Evolutionary conservation across 2,113 vertebrate genomes (phyloP).

Genomic region (Ctenodactylus gundi): DNA sequence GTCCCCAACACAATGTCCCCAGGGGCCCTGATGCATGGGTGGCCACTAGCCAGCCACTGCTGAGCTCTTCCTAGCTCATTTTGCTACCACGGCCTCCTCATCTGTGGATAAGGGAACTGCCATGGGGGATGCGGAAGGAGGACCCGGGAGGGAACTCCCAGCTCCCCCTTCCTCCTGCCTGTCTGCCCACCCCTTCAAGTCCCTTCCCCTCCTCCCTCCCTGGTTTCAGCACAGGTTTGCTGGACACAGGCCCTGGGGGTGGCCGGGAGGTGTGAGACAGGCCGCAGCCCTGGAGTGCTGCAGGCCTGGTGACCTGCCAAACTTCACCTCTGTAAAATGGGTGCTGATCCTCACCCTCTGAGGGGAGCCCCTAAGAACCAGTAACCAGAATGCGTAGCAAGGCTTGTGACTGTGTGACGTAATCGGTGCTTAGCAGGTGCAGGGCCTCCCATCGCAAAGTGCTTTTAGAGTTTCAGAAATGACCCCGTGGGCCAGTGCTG

Average conservation of each 20-base stretch:
- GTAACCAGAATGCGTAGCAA: accelerated
- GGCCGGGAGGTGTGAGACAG: not conserved
- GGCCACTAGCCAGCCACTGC: not conserved
- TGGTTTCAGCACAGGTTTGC: not conserved
- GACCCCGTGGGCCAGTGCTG: not conserved
- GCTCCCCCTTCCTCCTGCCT: not conserved
- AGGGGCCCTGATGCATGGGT: not conserved
- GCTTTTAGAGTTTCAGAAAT: not conserved
- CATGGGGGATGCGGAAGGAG: accelerated
- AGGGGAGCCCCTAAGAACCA: not conserved
- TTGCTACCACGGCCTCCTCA: accelerated
- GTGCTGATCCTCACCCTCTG: not conserved
- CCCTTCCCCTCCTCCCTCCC: too few species aligned
- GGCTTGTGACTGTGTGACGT: accelerated
- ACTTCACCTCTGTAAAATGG: not conserved
- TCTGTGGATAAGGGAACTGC: not conserved
- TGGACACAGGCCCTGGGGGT: accelerated
- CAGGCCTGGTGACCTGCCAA: not conserved
- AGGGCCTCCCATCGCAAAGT: accelerated
- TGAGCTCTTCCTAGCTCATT: not conserved
- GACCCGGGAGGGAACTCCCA: not conserved
- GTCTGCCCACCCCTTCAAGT: accelerated
- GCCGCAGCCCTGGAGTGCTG: not conserved
- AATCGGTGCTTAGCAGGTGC: not conserved
- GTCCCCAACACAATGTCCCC: accelerated